A percentile compares a stretch with the other conserved stretches of the same genome.
Conservation (phyloP, 2,797 vertebrate genomes). For the Xiphophorus birchmanni region DNA sequence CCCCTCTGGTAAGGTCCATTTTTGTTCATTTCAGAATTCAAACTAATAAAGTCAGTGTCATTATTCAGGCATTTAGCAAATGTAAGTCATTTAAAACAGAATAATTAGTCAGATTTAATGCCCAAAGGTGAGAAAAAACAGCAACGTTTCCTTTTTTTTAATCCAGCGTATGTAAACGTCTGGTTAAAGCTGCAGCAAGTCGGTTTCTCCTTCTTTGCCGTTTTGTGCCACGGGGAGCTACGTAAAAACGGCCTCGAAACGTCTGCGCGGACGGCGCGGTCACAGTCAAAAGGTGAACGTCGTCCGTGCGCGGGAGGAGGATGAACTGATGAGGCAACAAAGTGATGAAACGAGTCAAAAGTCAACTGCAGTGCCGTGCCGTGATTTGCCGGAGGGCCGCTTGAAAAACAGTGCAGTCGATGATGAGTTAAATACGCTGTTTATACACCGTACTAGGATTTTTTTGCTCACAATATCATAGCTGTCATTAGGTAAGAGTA, state of each 20-base stretch:
- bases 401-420: slow-evolving; percentile 70
- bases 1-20: neutral
- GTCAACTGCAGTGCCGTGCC: slow-evolving; percentile 46
- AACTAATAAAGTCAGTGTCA: neutral
- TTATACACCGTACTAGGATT: slow-evolving; percentile 59
- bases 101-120: neutral
- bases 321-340: slow-evolving; percentile 63
- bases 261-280: slow-evolving; percentile 37
- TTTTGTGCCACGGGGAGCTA: slow-evolving; percentile 45
- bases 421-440: slow-evolving; percentile 70
- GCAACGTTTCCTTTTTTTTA: neutral
- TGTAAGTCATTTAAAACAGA: neutral
- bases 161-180: neutral
- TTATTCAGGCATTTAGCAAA: neutral
- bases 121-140: neutral
- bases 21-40: neutral
- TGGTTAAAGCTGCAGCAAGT: neutral
- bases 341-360: slow-evolving; percentile 57
- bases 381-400: slow-evolving; percentile 48
- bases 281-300: slow-evolving; percentile 63
- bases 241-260: slow-evolving; percentile 53
- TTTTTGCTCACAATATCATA: slow-evolving; percentile 76
- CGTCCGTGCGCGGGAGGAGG: slow-evolving; percentile 50
- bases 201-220: slow-evolving; percentile 3
- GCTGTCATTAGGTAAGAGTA: slow-evolving; percentile 79